Percentiles rank a stretch among this genome's conserved stretches.
These are phyloP conservation scores for Acanthosoma haemorrhoidale DNA, from an alignment of 2,888 invertebrate species.

Conservation along the genomic window DNA sequence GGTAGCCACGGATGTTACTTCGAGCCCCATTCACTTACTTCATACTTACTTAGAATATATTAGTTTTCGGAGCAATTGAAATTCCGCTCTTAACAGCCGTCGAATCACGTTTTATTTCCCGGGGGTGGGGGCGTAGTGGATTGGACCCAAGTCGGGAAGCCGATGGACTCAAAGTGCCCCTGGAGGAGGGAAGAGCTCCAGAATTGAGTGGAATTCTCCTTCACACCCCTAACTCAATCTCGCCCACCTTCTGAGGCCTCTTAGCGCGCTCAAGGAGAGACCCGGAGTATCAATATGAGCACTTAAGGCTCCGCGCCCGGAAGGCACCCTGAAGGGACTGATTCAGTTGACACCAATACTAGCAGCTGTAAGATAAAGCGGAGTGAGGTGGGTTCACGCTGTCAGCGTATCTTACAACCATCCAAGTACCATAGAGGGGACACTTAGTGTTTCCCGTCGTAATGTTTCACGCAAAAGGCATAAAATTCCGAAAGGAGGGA, in stretches of 20 bases:
- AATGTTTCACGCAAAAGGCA: no score
- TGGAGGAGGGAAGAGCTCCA: not conserved
- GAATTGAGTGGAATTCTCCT: slow-evolving; percentile 5
- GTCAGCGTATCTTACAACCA: no score
- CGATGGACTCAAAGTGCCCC: not conserved
- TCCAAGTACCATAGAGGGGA: no score
- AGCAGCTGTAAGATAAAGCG: no score
- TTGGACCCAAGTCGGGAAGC: not conserved
- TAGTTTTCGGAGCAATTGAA: no score
- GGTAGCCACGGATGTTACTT: no score
- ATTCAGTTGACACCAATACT: not conserved
- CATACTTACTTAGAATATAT: no score
- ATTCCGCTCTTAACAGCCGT: not conserved
- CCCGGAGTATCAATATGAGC: not conserved
- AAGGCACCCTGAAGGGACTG: not conserved
- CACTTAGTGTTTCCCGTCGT: no score
- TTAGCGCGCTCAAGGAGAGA: not conserved
- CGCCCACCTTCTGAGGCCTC: not conserved
- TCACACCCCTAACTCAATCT: slow-evolving; percentile 1
- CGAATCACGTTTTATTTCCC: not conserved
- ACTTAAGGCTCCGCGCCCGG: not conserved
- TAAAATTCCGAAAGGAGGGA: no score
- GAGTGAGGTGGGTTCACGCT: no score
- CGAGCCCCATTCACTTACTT: no score
- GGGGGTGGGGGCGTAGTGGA: not conserved